Evolutionary conservation across 2,113 vertebrate species (phyloP).

Genomic region (Conger conger): DNA sequence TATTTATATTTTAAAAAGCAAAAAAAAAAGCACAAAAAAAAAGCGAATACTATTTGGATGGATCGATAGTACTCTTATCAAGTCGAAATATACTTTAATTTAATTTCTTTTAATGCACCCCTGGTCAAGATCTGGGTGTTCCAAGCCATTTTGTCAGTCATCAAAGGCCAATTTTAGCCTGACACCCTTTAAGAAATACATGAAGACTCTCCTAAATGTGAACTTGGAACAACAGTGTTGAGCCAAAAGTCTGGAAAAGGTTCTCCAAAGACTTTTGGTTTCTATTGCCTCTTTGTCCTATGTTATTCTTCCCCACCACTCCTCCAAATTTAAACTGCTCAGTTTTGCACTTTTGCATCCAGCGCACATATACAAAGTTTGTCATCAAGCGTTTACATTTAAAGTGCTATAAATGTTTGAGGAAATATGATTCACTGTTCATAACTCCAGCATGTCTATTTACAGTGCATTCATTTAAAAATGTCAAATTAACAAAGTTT

Average conservation of each 20-base stretch:
- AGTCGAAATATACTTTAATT: too few species aligned
- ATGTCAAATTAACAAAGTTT: not conserved
- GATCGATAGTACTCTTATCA: too few species aligned
- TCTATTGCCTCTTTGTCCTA: not conserved
- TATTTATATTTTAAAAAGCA: too few species aligned
- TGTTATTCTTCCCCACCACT: not conserved
- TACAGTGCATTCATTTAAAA: constrained; percentile 16
- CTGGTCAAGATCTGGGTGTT: not conserved
- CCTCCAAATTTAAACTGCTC: not conserved
- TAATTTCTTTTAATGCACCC: not conserved
- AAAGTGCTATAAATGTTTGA: constrained; percentile 38
- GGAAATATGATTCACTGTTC: constrained; percentile 10
- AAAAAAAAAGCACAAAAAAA: too few species aligned
- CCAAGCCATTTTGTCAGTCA: not conserved
- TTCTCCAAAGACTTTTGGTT: not conserved
- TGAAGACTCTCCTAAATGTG: not conserved
- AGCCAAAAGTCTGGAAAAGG: not conserved
- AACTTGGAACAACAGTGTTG: not conserved
- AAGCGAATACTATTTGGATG: too few species aligned
- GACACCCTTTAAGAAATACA: not conserved
- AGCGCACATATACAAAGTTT: constrained; percentile 24
- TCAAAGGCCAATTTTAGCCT: too few species aligned
- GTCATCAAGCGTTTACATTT: constrained; percentile 20
- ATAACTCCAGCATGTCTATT: constrained; percentile 5
- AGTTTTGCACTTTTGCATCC: not conserved